These are phyloP conservation scores for Linurgus olivaceus DNA, from an alignment of 2,797 vertebrate species.

Conservation along the genomic window DNA sequence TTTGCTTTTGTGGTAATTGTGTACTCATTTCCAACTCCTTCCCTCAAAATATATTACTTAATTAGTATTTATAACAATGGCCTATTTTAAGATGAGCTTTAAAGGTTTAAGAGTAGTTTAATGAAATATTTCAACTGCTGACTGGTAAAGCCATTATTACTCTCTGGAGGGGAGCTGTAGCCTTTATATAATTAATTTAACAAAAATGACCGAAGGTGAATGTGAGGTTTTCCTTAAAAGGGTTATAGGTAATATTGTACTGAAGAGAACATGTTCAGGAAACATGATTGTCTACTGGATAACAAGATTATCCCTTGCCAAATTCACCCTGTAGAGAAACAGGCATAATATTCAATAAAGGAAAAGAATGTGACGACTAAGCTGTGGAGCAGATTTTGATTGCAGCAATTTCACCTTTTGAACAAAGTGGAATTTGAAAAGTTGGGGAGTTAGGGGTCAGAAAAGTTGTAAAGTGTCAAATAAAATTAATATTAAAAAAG, in stretches of 20 bases:
- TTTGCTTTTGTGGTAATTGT: conserved; percentile 32
- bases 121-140: conserved; percentile 37
- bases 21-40: conserved; percentile 8
- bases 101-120: conserved; percentile 36
- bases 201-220: conserved; percentile 34
- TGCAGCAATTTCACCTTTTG: neutral
- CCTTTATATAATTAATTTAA: conserved; percentile 38
- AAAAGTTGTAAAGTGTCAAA: neutral
- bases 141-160: neutral
- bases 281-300: conserved; percentile 1
- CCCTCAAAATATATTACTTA: conserved; percentile 49
- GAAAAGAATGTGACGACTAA: neutral
- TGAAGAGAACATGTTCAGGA: neutral
- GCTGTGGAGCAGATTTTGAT: neutral
- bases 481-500: neutral
- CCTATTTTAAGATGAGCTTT: conserved; percentile 25
- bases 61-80: conserved; percentile 60
- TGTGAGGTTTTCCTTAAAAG: conserved; percentile 31
- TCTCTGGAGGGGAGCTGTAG: conserved; percentile 8
- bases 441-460: neutral
- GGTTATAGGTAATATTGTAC: neutral
- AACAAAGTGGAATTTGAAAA: neutral
- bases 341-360: neutral
- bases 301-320: conserved; percentile 3
- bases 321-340: neutral